phyloP scores from a whole-genome alignment of 2,797 vertebrate genomes.

The Hylomyscus alleni region DNA sequence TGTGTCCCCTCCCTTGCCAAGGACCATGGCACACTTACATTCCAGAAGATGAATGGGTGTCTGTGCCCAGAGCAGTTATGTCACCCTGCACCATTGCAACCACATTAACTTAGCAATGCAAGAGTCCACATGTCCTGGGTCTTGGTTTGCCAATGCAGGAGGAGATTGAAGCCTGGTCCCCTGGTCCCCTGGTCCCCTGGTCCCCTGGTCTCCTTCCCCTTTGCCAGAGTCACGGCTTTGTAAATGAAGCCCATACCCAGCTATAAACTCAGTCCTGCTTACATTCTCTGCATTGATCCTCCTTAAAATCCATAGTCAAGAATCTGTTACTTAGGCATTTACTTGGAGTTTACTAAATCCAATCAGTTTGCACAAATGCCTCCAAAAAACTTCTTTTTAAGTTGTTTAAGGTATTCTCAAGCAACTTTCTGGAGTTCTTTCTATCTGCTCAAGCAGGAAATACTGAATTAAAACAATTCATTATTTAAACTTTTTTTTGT shows the following conservation, averaged over 20 bases:
- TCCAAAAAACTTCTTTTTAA: background rate
- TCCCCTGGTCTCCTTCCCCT: background rate
- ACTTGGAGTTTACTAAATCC: background rate
- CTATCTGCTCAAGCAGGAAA: background rate
- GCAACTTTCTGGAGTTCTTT: background rate
- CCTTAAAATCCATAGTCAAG: background rate
- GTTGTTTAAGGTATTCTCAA: background rate
- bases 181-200: background rate
- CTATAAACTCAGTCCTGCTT: background rate
- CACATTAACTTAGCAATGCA: background rate
- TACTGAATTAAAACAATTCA: background rate
- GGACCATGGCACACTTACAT: too few relatives aligned
- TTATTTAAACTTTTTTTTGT: background rate
- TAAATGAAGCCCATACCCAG: background rate
- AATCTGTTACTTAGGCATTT: background rate
- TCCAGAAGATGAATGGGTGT: background rate
- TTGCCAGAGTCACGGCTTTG: fast-evolving
- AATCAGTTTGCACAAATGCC: background rate
- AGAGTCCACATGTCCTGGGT: fast-evolving
- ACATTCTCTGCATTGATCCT: background rate
- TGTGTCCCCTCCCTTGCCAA: background rate
- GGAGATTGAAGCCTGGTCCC: background rate
- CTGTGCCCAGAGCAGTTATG: background rate
- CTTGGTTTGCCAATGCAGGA: background rate
- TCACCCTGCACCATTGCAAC: background rate